Conservation (phyloP, 2,113 vertebrate genomes). For the Parotia lawesii region DNA sequence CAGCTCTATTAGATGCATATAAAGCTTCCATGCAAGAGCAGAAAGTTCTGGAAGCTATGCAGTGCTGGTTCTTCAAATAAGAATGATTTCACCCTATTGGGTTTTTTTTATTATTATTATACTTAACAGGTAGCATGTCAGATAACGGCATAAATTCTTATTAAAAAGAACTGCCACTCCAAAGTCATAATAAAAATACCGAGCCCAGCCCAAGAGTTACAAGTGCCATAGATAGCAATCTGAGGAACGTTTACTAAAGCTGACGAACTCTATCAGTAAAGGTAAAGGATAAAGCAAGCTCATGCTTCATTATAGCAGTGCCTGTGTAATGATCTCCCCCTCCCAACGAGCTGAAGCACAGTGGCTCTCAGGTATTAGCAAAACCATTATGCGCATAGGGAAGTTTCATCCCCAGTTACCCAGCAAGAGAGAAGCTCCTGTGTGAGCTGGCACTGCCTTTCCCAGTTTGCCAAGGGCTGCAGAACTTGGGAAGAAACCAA, state of each 20-base stretch:
- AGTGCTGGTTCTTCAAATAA: background rate
- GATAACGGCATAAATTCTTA: background rate
- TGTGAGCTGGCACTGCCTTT: background rate
- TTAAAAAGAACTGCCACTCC: background rate
- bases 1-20: background rate
- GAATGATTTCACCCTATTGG: background rate
- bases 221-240: background rate
- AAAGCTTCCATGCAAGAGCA: background rate
- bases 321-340: background rate
- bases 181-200: background rate
- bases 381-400: background rate
- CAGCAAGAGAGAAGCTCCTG: background rate
- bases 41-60: background rate
- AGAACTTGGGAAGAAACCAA: background rate
- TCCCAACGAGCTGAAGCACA: background rate
- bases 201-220: background rate
- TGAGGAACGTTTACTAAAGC: background rate
- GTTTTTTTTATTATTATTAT: background rate
- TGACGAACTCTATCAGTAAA: background rate
- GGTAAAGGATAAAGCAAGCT: background rate
- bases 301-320: background rate
- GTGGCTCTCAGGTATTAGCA: background rate
- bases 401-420: background rate
- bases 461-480: background rate
- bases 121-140: background rate